Conservation (phyloP, 1,140 invertebrate species). For the Drosophila grimshawi region DNA sequence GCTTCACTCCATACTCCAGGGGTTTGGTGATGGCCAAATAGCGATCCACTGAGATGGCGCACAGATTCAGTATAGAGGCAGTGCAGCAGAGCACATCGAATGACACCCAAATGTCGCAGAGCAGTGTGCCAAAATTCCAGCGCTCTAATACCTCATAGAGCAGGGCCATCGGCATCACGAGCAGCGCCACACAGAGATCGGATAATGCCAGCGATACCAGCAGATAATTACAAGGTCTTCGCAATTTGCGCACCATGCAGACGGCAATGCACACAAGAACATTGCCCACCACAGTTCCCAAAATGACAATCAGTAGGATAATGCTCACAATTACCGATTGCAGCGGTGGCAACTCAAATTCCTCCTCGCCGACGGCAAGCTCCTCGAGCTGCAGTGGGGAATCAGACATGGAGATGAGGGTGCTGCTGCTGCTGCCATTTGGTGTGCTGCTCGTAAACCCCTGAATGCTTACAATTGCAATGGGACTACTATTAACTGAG, state of each 20-base stretch:
- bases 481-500: slow-evolving; percentile 61
- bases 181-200: slow-evolving; percentile 92
- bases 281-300: slow-evolving; percentile 94
- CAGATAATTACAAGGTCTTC: slow-evolving; percentile 93
- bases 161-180: slow-evolving; percentile 94
- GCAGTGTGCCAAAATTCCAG: slow-evolving; percentile 93
- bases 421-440: slow-evolving; percentile 60
- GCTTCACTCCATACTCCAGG: slow-evolving; percentile 94
- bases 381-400: slow-evolving; percentile 58
- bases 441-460: slow-evolving; percentile 57
- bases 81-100: slow-evolving; percentile 94
- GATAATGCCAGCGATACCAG: slow-evolving; percentile 96
- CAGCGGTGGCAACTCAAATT: slow-evolving; percentile 82
- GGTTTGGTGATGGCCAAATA: slow-evolving; percentile 97
- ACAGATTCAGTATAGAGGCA: slow-evolving; percentile 96
- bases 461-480: slow-evolving; percentile 55
- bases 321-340: slow-evolving; percentile 89
- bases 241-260: slow-evolving; percentile 93
- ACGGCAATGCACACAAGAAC: slow-evolving; percentile 95
- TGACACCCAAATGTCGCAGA: slow-evolving; percentile 94
- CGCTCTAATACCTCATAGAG: slow-evolving; percentile 92
- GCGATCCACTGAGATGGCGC: slow-evolving; percentile 95
- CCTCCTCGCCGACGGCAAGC: slow-evolving; percentile 57
- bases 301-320: slow-evolving; percentile 90
- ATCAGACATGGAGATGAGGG: slow-evolving; percentile 54